Conservation (phyloP, 2,888 invertebrate genomes). For the Imbricaverruca yamaguchii region DNA sequence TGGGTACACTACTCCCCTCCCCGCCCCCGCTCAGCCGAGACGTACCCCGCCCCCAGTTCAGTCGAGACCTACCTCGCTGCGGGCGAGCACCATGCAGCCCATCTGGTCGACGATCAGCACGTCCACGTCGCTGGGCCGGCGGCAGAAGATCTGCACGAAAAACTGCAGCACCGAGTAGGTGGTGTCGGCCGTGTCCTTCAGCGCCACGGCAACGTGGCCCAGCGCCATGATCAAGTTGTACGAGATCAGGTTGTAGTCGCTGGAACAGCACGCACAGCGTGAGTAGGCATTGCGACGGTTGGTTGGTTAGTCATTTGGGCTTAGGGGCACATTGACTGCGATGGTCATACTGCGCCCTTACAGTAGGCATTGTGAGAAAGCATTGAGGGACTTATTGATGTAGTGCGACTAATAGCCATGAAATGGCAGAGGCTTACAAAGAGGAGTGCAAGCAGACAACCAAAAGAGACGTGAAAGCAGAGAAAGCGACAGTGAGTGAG, state of each 20-base stretch:
- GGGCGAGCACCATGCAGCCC: slow-evolving; percentile 95
- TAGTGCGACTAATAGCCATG: too few species aligned
- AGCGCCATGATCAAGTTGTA: slow-evolving; percentile 95
- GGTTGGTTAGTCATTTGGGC: too few species aligned
- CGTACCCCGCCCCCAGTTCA: neutral
- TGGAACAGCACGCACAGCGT: slow-evolving; percentile 39
- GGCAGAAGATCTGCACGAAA: slow-evolving; percentile 89
- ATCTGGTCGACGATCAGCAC: slow-evolving; percentile 93
- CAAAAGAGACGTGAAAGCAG: too few species aligned
- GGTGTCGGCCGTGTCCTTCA: slow-evolving; percentile 87
- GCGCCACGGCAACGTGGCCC: slow-evolving; percentile 90
- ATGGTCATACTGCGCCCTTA: too few species aligned
- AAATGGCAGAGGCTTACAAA: too few species aligned
- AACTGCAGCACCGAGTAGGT: slow-evolving; percentile 93
- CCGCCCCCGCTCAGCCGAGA: neutral
- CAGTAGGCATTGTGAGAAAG: too few species aligned
- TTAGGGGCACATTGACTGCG: too few species aligned
- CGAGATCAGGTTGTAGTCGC: slow-evolving; percentile 84
- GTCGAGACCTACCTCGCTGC: slow-evolving; percentile 60
- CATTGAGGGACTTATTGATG: too few species aligned
- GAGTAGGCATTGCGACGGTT: too few species aligned
- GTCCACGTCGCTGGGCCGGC: slow-evolving; percentile 85
- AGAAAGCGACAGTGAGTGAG: too few species aligned
- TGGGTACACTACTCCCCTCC: neutral
- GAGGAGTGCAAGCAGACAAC: too few species aligned